Base-by-base conservation (phyloP, 2,113 vertebrate species). In the Protomyctophum bolini region DNA sequence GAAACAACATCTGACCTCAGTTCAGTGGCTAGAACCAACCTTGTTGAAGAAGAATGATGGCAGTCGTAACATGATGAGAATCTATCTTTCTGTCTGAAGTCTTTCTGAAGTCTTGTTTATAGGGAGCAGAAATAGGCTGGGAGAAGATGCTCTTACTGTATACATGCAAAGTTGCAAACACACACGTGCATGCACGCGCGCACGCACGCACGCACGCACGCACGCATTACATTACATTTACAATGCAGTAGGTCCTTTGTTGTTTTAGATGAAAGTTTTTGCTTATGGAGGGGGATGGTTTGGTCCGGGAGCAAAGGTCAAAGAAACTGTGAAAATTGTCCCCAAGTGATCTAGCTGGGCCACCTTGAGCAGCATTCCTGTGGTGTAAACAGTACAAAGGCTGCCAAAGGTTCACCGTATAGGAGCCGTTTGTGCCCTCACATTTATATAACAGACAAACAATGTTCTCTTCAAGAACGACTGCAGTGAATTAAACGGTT, bases 1-100 rank as follows among this genome's bases (percentile, higher is more conserved):
- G 50, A 75, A 78, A 80, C 76, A 84, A 83, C 85, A 84, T 79
- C 76, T 9, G 82, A 86, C 84, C 77, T 85, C 84, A 82, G 77
- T 83, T 41, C 8, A 54, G 75, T 79, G 79, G 77, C 51, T 47
- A 68, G 75, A 84, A 77, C 68, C 79, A 76, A 65, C 80, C 77
- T 81, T 77, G 58, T 21, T 68, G 2, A 3, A 41, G 33, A 41
- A 41, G 33, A 41, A 41, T 41, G 33, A 41, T 41, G 33, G 33
- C 33, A 41, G 33, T 56, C 78, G 68, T 72, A 70, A 74, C 50
- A 70, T 70, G 71, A 41, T 57, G 66, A 48, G 61, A 69, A 62
- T 68, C 66, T 29, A 55, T 28, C 14, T 41, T 41, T 41, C 33
- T 41, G 11, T 70, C 9, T 33, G 29, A 47, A 6, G 0, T 11